Base-by-base conservation (phyloP, 2,888 invertebrate species). In the Asteroscopus sphinx region DNA sequence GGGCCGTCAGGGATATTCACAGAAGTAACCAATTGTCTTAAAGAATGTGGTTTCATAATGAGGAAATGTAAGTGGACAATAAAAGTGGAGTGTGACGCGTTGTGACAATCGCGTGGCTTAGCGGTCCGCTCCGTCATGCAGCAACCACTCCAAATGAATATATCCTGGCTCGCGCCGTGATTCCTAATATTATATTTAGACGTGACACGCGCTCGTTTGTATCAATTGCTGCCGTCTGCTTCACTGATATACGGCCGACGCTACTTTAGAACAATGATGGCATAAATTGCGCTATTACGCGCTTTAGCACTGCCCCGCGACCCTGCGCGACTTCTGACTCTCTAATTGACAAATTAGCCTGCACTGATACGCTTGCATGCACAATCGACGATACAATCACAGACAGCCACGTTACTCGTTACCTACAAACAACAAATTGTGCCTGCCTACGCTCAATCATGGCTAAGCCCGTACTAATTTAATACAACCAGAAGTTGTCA, bases 181-280 rank as follows among this genome's bases (percentile, higher is more conserved):
- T 94, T 94, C 94, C 93, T 93, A 94, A 94, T 94, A 94, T 94
- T 94, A 94, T 94, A 94, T 94, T 93, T 94, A 94, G 94, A 93
- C 93, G 89, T 93, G 94, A 94, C 94, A 93, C 89, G 88, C 88
- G 91, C 93, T 93, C 94, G 91, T 94, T 94, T 94, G 92, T 94
- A 92, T 92, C 94, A 94, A 94, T 94, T 94, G 94, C 85, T 83
- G 87, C 88, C 90, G 93, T 93, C 93, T 93, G 90, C 89, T 83
- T 81, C 85, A 79, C 92, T 94, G 93, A 94, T 93, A 90, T 91
- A 93, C 91, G 91, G 89, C 88, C 88, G 88, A 90, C 90, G 88
- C 92, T 93, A 94, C 93, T 93, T 93, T 93, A 92, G 89, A 93
- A 94, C 94, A 94, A 93, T 93, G 90, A 93, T 88, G 90, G 87